Conservation (phyloP, 1,140 invertebrate species). For the Cherax destructor region DNA sequence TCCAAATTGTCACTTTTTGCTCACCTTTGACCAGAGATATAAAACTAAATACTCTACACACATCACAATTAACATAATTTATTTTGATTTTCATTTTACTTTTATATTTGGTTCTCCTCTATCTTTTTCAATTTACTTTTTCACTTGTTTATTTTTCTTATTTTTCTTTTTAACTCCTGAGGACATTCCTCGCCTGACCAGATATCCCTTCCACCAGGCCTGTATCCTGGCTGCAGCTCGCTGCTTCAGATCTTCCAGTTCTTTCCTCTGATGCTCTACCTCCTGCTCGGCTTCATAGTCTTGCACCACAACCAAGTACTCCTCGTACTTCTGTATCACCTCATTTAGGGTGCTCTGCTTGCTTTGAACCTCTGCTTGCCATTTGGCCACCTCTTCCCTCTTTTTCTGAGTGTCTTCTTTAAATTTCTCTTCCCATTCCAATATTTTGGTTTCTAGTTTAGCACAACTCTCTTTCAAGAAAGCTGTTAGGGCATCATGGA, state of each 20-base stretch:
- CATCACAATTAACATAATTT: no score
- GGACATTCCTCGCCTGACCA: constrained; percentile 45
- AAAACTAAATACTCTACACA: no score
- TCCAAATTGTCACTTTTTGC: no score
- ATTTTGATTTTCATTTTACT: no score
- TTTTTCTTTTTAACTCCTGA: constrained; percentile 43
- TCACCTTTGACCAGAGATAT: no score
- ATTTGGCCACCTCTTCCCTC: constrained; percentile 41
- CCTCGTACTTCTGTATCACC: constrained; percentile 20
- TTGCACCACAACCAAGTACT: constrained; percentile 32
- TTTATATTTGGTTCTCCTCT: no score
- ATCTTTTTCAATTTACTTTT: constrained; percentile 22
- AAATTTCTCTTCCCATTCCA: constrained; percentile 45
- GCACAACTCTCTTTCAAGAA: constrained; percentile 55
- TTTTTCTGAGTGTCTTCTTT: constrained; percentile 36
- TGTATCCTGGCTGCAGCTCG: constrained; percentile 51
- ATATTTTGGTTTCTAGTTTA: constrained; percentile 19
- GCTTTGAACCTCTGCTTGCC: constrained; percentile 45
- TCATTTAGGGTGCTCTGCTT: constrained; percentile 23
- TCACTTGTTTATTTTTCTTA: constrained; percentile 34
- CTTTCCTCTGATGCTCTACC: background rate
- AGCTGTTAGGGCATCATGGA: constrained; percentile 39
- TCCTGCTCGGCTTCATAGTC: constrained; percentile 32
- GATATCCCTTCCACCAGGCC: constrained; percentile 54
- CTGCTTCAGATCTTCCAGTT: constrained; percentile 12